Evolutionary conservation across 2,888 invertebrate species (phyloP), one percentile per base, ranked within the genome.

Genomic region (Suillia variegata): DNA sequence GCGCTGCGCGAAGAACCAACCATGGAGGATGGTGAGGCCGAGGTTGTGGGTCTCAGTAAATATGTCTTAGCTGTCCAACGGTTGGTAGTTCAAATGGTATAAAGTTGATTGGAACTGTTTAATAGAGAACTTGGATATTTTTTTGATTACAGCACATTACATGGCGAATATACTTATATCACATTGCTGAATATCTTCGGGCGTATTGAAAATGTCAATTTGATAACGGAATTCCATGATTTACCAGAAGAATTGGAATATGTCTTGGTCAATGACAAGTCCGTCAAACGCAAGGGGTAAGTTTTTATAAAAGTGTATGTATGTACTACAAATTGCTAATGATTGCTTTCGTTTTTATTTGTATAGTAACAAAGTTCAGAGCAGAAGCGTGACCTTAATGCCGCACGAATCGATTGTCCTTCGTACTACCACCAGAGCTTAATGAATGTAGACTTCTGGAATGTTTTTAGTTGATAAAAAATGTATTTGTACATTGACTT

Each of bases 21-120:
- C 0, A 81, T 89, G 15, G 81, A 81, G 67, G 60, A 85, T 21
- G 88, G 88, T 4, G 80, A 83, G 67, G 82, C 85, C 17, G 83
- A 85, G 56, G 84, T 80, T 4, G 74, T 69, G 49, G 75, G 78
- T 0, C 58, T 73, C 2, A 74, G 67, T 57, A 20, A 33, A 13
- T 70, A 85, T 60, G 83, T 88, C 0, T 83, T 88, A 56, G 86
- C 67, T 1, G 71, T 79, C 1, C 75, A 70, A 26, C 78, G 81
- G 81, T 80, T 31, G n/a, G n/a, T n/a, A n/a, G n/a, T n/a, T n/a
- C n/a, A 64, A 73, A 65, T 24, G 8, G 13, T 22, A 15, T 15
- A 22, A 5, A n/a, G n/a, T n/a, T 42, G 18, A 31, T 33, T 6
- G 18, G 12, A 20, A 8, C 42, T 17, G 20, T 42, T 13, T 55